These are phyloP conservation scores for Hippolais icterina DNA, from an alignment of 2,113 vertebrate genomes.

Conservation along the genomic window DNA sequence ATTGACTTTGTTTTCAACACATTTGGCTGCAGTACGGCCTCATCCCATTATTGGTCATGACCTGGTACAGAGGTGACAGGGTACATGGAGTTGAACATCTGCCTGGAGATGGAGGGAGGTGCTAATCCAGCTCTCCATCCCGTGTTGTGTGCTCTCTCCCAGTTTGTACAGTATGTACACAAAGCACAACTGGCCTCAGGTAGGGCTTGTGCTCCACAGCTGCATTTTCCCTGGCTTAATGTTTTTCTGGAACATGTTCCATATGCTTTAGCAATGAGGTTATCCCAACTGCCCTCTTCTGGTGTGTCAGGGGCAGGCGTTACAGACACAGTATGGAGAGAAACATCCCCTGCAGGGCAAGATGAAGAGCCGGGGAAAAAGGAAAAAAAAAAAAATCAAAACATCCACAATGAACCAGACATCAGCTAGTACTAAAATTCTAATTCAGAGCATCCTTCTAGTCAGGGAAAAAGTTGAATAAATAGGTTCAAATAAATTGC, in stretches of 20 bases:
- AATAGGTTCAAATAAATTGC: background rate
- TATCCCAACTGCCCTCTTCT: constrained; percentile 32
- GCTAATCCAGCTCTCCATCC: background rate
- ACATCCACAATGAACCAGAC: background rate
- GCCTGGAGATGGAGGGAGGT: constrained; percentile 1
- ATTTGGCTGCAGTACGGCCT: background rate
- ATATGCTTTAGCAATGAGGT: background rate
- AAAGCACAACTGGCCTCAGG: constrained; percentile 24
- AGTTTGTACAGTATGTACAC: constrained; percentile 49
- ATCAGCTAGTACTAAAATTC: background rate
- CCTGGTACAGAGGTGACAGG: constrained; percentile 26
- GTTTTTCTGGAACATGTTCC: constrained; percentile 43
- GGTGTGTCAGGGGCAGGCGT: background rate
- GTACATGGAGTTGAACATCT: background rate
- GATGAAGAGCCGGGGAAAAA: rapidly evolving
- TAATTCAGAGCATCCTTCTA: background rate
- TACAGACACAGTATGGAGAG: background rate
- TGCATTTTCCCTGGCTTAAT: background rate
- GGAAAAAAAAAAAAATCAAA: rapidly evolving
- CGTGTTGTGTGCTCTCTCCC: background rate
- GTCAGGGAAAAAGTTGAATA: background rate
- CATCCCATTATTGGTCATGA: constrained; percentile 20
- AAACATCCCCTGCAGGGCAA: background rate
- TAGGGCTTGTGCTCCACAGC: constrained; percentile 25
- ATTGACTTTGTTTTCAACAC: background rate